Percentiles rank a stretch among this genome's conserved stretches.
Conservation (phyloP, 2,888 invertebrate genomes). For the Lottia gigantea region DNA sequence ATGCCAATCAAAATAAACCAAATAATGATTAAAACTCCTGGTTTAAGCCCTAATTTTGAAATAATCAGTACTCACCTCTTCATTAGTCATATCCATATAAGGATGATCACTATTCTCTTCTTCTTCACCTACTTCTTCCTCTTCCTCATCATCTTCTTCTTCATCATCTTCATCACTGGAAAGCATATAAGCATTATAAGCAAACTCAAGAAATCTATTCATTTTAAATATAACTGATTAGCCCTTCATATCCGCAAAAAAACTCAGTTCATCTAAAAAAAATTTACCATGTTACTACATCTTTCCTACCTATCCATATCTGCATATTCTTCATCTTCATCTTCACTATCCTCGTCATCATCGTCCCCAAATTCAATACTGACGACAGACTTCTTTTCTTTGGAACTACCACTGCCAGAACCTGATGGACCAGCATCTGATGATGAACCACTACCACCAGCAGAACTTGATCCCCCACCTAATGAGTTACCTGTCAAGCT, state of each 20-base stretch:
- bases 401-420: slow-evolving; percentile 1
- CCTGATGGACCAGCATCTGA: slow-evolving; percentile 13
- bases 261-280: too few species aligned
- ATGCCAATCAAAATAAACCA: too few species aligned
- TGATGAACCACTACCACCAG: background rate
- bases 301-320: slow-evolving; percentile 51
- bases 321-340: slow-evolving; percentile 68
- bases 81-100: slow-evolving; percentile 40
- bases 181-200: too few species aligned
- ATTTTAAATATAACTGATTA: too few species aligned
- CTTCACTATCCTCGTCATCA: slow-evolving; percentile 36
- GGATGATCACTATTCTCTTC: slow-evolving; percentile 34
- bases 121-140: slow-evolving; percentile 53
- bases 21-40: too few species aligned
- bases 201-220: too few species aligned
- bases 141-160: slow-evolving; percentile 46
- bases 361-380: slow-evolving; percentile 70
- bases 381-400: background rate
- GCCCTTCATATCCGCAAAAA: too few species aligned
- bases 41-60: too few species aligned
- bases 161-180: slow-evolving; percentile 24
- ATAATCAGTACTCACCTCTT: slow-evolving; percentile 50
- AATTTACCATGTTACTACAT: too few species aligned
- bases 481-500: background rate
- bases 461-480: slow-evolving; percentile 15